Evolutionary conservation across 2,113 vertebrate species (phyloP).

Genomic region (Caracal caracal): DNA sequence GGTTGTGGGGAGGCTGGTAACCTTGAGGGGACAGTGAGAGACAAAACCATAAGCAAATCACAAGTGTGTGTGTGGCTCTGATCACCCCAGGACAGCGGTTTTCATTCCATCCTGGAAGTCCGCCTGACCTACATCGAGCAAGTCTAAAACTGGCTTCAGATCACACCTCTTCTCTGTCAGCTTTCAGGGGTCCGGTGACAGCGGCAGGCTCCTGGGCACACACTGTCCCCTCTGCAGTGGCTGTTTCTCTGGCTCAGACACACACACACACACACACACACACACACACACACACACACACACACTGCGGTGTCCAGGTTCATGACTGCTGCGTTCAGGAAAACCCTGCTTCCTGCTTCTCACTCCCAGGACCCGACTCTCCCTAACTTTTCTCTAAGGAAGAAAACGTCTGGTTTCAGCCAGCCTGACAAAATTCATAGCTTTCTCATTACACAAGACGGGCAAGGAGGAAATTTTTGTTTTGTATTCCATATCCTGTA

Average conservation of each 20-base stretch:
- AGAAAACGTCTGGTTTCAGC: conserved; percentile 31
- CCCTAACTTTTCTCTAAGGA: neutral
- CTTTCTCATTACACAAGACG: conserved; percentile 44
- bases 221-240: neutral
- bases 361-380: neutral
- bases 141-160: conserved; percentile 59
- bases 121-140: conserved; percentile 70
- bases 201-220: conserved; percentile 48
- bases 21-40: rapidly evolving
- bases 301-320: conserved; percentile 55
- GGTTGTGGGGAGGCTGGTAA: neutral
- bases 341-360: conserved; percentile 54
- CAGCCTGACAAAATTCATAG: conserved; percentile 28
- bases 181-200: conserved; percentile 54
- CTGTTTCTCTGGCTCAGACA: neutral
- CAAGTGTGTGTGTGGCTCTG: conserved; percentile 30
- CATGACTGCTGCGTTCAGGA: conserved; percentile 53
- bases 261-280: neutral
- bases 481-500: neutral
- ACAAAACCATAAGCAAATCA: conserved; percentile 53
- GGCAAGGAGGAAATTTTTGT: conserved; percentile 41
- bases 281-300: too few relatives aligned
- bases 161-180: conserved; percentile 57
- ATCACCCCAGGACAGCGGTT: neutral
- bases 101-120: conserved; percentile 45